These are phyloP conservation scores for Apostichopus leukothele DNA, from an alignment of 53 echinoderm and acorn worm species.

Conservation along the genomic window DNA sequence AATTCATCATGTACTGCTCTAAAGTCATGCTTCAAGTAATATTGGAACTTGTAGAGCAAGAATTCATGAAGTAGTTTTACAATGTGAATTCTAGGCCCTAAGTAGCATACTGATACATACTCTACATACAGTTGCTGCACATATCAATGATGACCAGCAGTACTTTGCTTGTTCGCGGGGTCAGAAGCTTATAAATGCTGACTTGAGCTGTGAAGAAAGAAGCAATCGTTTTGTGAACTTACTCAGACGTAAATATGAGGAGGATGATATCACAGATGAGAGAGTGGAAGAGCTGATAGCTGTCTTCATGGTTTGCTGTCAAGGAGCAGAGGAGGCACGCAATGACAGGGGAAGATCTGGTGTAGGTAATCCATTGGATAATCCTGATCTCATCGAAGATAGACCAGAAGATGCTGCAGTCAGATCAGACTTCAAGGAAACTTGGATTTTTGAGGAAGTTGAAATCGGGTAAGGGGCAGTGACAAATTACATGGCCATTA, in stretches of 20 bases:
- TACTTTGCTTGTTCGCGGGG: constrained; percentile 16
- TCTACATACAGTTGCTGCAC: no score
- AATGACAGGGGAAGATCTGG: background rate
- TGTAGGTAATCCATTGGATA: background rate
- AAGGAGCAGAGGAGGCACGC: background rate
- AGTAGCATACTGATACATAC: no score
- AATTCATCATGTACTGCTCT: no score
- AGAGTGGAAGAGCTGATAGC: background rate
- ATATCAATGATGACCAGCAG: background rate
- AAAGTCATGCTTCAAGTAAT: no score
- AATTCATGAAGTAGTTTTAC: no score
- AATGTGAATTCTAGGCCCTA: no score
- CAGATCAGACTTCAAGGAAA: constrained; percentile 67
- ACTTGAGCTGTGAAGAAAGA: background rate
- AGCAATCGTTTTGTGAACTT: background rate
- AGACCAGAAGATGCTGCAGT: background rate
- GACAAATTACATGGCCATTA: background rate
- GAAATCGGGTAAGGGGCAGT: constrained; percentile 61
- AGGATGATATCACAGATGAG: background rate
- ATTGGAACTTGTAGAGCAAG: no score
- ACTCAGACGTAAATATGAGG: background rate
- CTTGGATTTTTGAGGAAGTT: constrained; percentile 81
- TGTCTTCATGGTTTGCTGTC: constrained; percentile 22
- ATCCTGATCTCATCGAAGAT: constrained; percentile 7
- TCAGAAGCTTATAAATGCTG: background rate